Conservation (phyloP, 2,113 vertebrate species). For the Vicugna pacos region DNA sequence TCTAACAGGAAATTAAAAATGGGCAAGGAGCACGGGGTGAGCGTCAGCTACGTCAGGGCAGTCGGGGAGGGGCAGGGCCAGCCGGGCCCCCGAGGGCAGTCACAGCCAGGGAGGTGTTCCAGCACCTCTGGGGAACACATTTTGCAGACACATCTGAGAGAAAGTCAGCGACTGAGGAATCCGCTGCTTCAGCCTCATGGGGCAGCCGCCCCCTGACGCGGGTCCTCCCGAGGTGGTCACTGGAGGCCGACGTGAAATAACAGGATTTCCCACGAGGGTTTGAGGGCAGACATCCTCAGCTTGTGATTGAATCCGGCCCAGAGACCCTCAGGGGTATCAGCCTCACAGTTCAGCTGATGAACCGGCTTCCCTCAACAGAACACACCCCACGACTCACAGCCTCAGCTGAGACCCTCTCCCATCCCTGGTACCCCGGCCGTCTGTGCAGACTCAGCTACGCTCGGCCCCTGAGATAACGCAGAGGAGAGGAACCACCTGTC, state of each 20-base stretch:
- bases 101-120: not conserved
- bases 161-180: not conserved
- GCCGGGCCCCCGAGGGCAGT: accelerated
- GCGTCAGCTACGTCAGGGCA: not conserved
- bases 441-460: not conserved
- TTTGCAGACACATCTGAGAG: not conserved
- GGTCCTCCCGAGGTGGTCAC: accelerated
- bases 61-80: accelerated
- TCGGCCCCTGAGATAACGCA: not conserved
- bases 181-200: not conserved
- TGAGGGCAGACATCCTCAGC: not conserved
- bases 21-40: not conserved
- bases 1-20: not conserved
- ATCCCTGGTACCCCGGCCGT: accelerated
- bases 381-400: too few species aligned
- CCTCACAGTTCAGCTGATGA: not conserved
- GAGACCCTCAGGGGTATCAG: not conserved
- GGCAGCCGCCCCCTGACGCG: not conserved
- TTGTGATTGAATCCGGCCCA: not conserved
- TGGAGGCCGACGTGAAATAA: not conserved
- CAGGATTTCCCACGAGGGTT: not conserved
- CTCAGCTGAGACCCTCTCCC: not conserved
- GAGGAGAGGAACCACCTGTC: not conserved
- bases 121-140: not conserved
- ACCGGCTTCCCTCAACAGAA: too few species aligned